phyloP scores from a whole-genome alignment of 2,113 vertebrate species.

The Sorex fumeus region DNA sequence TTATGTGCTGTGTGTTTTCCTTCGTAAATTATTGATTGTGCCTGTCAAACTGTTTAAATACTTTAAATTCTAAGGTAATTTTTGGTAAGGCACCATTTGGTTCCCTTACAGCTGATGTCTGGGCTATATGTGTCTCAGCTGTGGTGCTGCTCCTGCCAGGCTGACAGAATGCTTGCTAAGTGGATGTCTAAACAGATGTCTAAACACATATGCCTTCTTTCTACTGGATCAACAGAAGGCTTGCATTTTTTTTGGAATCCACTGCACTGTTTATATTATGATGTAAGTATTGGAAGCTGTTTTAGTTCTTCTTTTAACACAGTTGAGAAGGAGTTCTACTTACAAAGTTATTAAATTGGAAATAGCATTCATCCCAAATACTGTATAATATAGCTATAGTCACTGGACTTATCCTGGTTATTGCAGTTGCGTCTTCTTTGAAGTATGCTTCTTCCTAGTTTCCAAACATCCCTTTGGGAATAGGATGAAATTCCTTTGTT shows the following conservation, averaged over 20 bases:
- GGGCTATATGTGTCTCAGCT: slow-evolving; percentile 58
- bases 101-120: slow-evolving; percentile 75
- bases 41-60: slow-evolving; percentile 55
- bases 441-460: background rate
- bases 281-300: slow-evolving; percentile 28
- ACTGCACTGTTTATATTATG: slow-evolving; percentile 63
- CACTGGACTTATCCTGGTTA: background rate
- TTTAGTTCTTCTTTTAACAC: slow-evolving; percentile 45
- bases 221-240: background rate
- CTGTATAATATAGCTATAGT: background rate
- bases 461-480: background rate
- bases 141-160: slow-evolving; percentile 11
- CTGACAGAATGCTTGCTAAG: slow-evolving; percentile 60
- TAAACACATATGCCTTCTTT: background rate
- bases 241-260: slow-evolving; percentile 50
- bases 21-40: slow-evolving; percentile 16
- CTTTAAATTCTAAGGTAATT: slow-evolving; percentile 65
- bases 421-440: background rate
- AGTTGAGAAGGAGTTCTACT: slow-evolving; percentile 31
- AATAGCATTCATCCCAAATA: background rate
- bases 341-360: slow-evolving; percentile 41
- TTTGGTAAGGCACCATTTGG: slow-evolving; percentile 68
- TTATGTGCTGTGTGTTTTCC: background rate
- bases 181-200: slow-evolving; percentile 52
- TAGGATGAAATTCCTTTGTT: background rate